Conservation (phyloP, 2,797 vertebrate species). For the Phaenicophaeus curvirostris region DNA sequence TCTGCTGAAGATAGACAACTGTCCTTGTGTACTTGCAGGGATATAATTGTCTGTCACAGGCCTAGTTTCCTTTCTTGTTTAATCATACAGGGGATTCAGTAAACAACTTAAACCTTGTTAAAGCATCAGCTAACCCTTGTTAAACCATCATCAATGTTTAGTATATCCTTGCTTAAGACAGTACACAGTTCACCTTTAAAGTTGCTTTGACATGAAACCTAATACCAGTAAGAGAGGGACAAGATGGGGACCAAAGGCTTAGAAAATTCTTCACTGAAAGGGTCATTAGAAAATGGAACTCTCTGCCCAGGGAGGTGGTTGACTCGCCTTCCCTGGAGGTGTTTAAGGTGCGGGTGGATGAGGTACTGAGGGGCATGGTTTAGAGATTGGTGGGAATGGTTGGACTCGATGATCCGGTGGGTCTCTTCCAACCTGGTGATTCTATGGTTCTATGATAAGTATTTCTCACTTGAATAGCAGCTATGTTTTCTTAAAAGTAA, state of each 20-base stretch:
- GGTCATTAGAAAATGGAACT: too few species aligned
- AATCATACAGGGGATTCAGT: not conserved
- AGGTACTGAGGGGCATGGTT: too few species aligned
- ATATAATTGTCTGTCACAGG: not conserved
- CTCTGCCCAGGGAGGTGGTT: too few species aligned
- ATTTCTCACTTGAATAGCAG: not conserved
- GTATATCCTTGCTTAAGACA: not conserved
- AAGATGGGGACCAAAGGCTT: not conserved
- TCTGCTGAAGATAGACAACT: not conserved
- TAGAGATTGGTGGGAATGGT: too few species aligned
- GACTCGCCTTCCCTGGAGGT: too few species aligned
- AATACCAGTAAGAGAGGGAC: not conserved
- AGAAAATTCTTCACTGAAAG: too few species aligned
- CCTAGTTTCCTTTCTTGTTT: not conserved
- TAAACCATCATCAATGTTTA: not conserved
- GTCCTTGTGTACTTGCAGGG: not conserved
- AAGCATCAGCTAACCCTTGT: not conserved
- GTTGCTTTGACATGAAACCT: not conserved
- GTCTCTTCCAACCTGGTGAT: too few species aligned
- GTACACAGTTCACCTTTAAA: not conserved
- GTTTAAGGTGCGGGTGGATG: too few species aligned
- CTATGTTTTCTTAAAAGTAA: not conserved
- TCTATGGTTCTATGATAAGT: too few species aligned
- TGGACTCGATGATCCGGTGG: too few species aligned
- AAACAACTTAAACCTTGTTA: not conserved